Percentiles rank a stretch among this genome's conserved stretches.
These are phyloP conservation scores for Clinocottus analis DNA, from an alignment of 2,113 vertebrate genomes.

Conservation along the genomic window DNA sequence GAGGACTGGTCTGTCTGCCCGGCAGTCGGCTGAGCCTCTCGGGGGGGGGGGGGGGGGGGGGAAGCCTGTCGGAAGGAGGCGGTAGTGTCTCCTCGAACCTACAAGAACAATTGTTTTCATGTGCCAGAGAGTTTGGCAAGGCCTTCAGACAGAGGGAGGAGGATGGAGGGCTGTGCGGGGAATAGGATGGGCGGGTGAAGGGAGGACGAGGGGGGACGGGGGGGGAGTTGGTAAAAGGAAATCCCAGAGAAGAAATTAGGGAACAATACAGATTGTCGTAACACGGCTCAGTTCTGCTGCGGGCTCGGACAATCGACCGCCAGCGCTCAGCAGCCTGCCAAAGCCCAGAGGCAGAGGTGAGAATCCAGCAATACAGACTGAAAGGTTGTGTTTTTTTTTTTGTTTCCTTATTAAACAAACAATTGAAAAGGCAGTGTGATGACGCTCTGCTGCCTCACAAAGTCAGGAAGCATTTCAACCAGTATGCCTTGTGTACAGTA, in stretches of 20 bases:
- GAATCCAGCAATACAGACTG: conserved; percentile 47
- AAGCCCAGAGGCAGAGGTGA: conserved; percentile 64
- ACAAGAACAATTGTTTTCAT: conserved; percentile 77
- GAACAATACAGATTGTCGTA: conserved; percentile 71
- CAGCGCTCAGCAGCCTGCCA: conserved; percentile 50
- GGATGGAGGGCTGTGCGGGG: conserved; percentile 60
- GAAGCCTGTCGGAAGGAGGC: conserved; percentile 47
- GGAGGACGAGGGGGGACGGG: too few species aligned
- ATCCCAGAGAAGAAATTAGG: conserved; percentile 78
- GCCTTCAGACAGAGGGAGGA: conserved; percentile 68
- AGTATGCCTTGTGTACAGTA: neutral
- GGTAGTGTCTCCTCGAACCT: conserved; percentile 62
- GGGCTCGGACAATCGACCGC: conserved; percentile 53
- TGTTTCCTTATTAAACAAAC: conserved; percentile 64
- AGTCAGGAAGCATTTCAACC: conserved; percentile 36
- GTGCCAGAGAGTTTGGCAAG: conserved; percentile 74
- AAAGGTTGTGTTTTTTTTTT: conserved; percentile 29
- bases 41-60: conserved; percentile 29
- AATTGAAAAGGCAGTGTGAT: conserved; percentile 45
- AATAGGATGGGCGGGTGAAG: conserved; percentile 59
- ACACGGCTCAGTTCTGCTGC: conserved; percentile 47
- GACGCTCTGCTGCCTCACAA: conserved; percentile 35
- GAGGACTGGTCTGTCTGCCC: conserved; percentile 63
- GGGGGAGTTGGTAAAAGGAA: conserved; percentile 61
- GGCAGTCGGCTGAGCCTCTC: conserved; percentile 52